Evolutionary conservation across 2,113 vertebrate species (phyloP).

Genomic region (Aegotheles bennettii): DNA sequence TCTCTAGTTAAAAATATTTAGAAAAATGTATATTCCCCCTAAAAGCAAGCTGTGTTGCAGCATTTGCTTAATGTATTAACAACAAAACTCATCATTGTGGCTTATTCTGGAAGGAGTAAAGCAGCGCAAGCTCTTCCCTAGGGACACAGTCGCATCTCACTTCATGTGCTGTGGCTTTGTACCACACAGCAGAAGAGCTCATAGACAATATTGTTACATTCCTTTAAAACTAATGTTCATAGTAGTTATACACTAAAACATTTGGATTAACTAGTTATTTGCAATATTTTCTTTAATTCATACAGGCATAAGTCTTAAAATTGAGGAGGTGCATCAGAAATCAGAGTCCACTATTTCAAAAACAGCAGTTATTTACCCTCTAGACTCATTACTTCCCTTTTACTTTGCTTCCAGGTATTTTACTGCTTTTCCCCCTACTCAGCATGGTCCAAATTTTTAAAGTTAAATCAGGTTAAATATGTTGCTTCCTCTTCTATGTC

Average conservation of each 20-base stretch:
- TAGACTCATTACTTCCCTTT: neutral
- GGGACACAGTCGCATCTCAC: neutral
- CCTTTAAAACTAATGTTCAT: neutral
- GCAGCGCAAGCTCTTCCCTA: neutral
- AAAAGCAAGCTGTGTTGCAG: neutral
- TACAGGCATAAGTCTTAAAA: neutral
- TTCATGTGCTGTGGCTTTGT: neutral
- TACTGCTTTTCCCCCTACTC: neutral
- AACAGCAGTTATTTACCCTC: neutral
- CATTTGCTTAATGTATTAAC: neutral
- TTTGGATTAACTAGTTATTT: neutral
- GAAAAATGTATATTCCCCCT: neutral
- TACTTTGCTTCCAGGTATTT: neutral
- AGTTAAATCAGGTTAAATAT: neutral
- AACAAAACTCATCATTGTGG: neutral
- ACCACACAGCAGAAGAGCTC: neutral
- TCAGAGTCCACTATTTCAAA: neutral
- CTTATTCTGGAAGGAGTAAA: constrained; percentile 50
- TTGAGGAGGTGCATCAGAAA: neutral
- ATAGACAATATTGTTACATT: neutral
- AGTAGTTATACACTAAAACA: neutral
- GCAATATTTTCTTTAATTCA: neutral
- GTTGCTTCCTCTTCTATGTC: neutral
- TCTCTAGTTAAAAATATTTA: constrained; percentile 29
- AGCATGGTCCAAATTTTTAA: neutral